Conservation (phyloP, 2,797 vertebrate species). For the Enteromius unitaeniatus region DNA sequence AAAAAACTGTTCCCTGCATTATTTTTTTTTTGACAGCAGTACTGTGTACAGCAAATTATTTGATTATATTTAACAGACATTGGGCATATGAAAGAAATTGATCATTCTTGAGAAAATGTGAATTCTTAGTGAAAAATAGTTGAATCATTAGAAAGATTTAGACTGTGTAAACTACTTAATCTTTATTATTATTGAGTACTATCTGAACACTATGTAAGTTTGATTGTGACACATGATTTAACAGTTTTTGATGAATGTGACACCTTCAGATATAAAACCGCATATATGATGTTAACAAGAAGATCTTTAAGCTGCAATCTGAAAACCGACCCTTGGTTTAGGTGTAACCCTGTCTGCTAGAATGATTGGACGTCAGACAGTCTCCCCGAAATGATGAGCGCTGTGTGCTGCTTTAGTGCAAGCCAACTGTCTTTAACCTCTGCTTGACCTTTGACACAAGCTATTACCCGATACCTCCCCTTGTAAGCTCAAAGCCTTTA, state of each 20-base stretch:
- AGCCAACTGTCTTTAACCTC: constrained; percentile 53
- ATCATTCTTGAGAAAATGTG: neutral
- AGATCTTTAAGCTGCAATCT: constrained; percentile 48
- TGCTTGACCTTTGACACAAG: constrained; percentile 46
- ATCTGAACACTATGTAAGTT: neutral
- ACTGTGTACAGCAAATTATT: neutral
- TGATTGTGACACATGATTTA: neutral
- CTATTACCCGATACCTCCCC: constrained; percentile 32
- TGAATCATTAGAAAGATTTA: neutral
- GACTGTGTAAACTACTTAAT: neutral
- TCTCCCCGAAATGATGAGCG: constrained; percentile 42
- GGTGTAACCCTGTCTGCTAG: constrained; percentile 48
- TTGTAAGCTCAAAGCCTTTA: constrained; percentile 39
- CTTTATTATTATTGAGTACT: neutral
- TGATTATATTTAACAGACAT: neutral
- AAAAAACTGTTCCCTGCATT: neutral
- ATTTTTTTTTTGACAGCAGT: neutral
- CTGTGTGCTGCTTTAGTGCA: constrained; percentile 23
- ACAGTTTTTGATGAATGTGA: neutral
- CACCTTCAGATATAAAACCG: neutral
- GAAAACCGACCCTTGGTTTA: constrained; percentile 45
- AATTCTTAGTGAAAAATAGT: neutral
- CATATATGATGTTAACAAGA: neutral
- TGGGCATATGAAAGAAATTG: neutral
- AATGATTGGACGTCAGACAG: constrained; percentile 20